Percentiles rank a stretch among this genome's conserved stretches.
These are phyloP conservation scores for Neoascia interrupta DNA, from an alignment of 2,888 invertebrate genomes.

Conservation along the genomic window DNA sequence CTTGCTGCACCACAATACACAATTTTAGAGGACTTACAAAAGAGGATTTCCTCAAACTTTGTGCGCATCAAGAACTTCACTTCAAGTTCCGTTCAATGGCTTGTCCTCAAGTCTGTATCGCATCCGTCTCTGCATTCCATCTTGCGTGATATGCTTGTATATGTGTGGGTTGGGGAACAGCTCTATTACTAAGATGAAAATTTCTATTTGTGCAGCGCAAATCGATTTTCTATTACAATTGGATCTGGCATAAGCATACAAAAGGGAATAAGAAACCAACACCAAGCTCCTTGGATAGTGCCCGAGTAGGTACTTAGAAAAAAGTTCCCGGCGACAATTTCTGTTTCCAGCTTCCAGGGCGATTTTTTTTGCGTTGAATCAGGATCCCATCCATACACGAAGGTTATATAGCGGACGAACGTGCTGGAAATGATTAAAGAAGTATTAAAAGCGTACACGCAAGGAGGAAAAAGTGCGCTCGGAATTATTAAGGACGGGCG, in stretches of 20 bases:
- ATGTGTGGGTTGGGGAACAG: too few species aligned
- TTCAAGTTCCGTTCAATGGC: too few species aligned
- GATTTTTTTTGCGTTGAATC: background rate
- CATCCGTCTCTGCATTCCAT: too few species aligned
- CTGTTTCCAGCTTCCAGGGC: background rate
- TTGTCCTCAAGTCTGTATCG: too few species aligned
- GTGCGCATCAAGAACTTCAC: too few species aligned
- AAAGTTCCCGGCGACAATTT: slow-evolving; percentile 31
- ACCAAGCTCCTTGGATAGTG: slow-evolving; percentile 20
- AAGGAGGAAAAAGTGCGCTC: slow-evolving; percentile 40
- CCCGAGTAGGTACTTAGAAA: slow-evolving; percentile 23
- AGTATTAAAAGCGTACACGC: slow-evolving; percentile 54
- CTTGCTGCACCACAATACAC: too few species aligned
- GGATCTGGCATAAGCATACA: slow-evolving; percentile 8
- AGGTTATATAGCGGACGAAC: slow-evolving; percentile 61
- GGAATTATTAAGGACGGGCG: slow-evolving; percentile 48
- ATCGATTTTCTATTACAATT: slow-evolving; percentile 60
- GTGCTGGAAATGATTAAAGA: slow-evolving; percentile 67
- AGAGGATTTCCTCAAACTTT: too few species aligned
- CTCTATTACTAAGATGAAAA: too few species aligned
- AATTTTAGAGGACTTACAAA: too few species aligned
- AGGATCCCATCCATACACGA: background rate
- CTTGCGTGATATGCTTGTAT: too few species aligned
- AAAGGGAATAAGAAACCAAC: slow-evolving; percentile 3
- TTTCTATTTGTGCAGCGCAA: slow-evolving; percentile 48